A percentile compares a stretch with the other conserved stretches of the same genome.
These are phyloP conservation scores for Cinclus mexicanus DNA, from an alignment of 2,113 vertebrate genomes.

Conservation along the genomic window DNA sequence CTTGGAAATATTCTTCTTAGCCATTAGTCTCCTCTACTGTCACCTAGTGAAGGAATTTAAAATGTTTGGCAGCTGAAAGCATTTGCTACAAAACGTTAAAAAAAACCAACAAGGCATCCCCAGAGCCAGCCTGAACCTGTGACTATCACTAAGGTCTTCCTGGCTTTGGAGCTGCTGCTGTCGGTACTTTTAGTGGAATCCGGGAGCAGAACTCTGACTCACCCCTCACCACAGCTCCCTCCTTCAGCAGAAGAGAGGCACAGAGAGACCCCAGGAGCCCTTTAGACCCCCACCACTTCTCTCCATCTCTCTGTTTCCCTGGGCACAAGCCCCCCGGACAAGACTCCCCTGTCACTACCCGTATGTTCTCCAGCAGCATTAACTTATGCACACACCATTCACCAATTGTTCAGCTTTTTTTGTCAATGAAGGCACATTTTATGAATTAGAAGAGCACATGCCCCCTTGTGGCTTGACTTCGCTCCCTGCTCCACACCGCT, in stretches of 20 bases:
- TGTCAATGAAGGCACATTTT: constrained; percentile 72
- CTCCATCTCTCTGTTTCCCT: not conserved
- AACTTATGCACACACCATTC: constrained; percentile 61
- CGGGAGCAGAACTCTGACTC: not conserved
- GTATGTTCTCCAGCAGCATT: not conserved
- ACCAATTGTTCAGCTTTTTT: constrained; percentile 50
- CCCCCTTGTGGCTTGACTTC: constrained; percentile 60
- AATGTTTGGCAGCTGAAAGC: not conserved
- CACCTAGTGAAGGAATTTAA: not conserved
- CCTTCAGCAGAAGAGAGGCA: not conserved
- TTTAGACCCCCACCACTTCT: not conserved
- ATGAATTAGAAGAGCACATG: constrained; percentile 66
- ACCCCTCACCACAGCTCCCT: not conserved
- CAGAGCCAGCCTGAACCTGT: not conserved
- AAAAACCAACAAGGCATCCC: not conserved
- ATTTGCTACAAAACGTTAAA: not conserved
- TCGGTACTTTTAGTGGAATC: not conserved
- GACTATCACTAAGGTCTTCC: not conserved
- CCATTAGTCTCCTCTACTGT: not conserved
- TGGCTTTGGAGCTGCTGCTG: not conserved
- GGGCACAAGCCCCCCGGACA: not conserved
- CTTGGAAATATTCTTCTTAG: not conserved
- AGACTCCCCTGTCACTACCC: not conserved
- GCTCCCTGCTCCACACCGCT: constrained; percentile 1
- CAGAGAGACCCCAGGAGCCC: not conserved